Base-by-base conservation (phyloP, 2,113 vertebrate genomes). In the Neoarius graeffei region DNA sequence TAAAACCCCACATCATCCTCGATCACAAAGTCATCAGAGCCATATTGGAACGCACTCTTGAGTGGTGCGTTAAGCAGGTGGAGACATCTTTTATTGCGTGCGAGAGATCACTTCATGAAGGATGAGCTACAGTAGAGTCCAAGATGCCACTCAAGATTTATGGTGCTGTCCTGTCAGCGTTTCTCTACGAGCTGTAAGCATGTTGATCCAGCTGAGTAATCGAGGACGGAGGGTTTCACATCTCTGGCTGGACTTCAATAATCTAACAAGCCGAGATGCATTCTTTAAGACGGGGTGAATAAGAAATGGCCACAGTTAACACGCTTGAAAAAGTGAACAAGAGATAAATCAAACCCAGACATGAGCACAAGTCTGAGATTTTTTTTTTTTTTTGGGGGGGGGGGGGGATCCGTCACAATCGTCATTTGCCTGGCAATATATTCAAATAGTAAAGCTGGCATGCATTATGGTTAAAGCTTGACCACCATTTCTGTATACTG, bases 151-250 rank as follows among this genome's bases (percentile, higher is more conserved):
- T 19, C 17, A 80, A n/a, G 54, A 60, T 11, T 60, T 7, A 42
- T 20, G 30, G 9, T 7, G 27, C 57, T 14, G 56, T 81, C 17
- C 56, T 42, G 57, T 81, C 6, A 27, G 80, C 10, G 10, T 42
- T 60, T 42, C 4, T 81, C 80, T 81, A 19, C 7, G 50, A 27
- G 25, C 14, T 9, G 4, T n/a, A 79, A 80, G 52, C 67, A 15
- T 73, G 84, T 76, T 77, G 67, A 60, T 85, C 69, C 30, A 85
- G 67, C 50, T 71, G 83, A 48, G 30, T 10, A 74, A 35, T 85
- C n/a, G 7, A 60, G 11, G 54, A 60, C 30, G 5, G 25, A 20
- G 7, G 54, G 27, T 48, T 85, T 8, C 8, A 48, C 67, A 17
- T 67, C 30, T 59, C 27, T 23, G 27, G 54, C 67, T 23, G 27